These are phyloP conservation scores for Antheraea mylitta DNA, from an alignment of 1,140 invertebrate species.

Conservation along the genomic window DNA sequence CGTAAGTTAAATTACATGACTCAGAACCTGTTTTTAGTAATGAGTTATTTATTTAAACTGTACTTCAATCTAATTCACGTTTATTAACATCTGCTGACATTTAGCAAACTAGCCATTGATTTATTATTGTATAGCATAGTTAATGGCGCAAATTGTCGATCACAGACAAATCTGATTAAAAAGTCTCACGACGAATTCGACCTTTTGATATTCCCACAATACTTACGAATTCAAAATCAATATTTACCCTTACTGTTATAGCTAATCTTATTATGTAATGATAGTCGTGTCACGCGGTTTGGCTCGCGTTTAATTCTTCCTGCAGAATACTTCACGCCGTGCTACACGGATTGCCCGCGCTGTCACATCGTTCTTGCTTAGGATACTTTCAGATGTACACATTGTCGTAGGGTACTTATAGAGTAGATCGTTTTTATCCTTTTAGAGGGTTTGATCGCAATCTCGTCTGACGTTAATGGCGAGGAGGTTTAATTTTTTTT, in stretches of 20 bases:
- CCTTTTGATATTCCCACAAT: conserved; percentile 31
- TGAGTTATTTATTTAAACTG: background rate
- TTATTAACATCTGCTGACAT: conserved; percentile 21
- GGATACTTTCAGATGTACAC: too few relatives aligned
- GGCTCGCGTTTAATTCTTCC: too few relatives aligned
- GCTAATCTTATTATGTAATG: background rate
- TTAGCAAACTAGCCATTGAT: conserved; percentile 20
- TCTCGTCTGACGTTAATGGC: too few relatives aligned
- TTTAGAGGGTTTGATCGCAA: too few relatives aligned
- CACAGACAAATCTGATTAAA: conserved; percentile 25
- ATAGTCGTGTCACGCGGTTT: too few relatives aligned
- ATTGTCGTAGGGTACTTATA: too few relatives aligned
- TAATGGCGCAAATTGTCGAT: conserved; percentile 30
- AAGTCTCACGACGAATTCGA: conserved; percentile 26
- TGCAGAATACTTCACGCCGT: too few relatives aligned
- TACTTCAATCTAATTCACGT: background rate
- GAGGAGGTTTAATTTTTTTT: too few relatives aligned
- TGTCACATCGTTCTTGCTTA: too few relatives aligned
- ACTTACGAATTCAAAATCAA: conserved; percentile 14
- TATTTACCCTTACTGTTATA: background rate
- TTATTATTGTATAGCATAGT: conserved; percentile 19
- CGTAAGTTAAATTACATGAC: background rate
- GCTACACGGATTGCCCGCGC: too few relatives aligned
- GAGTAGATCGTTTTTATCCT: too few relatives aligned
- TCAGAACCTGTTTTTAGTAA: background rate